A percentile compares a stretch with the other conserved stretches of the same genome.
phyloP scores from a whole-genome alignment of 23 tunicate genomes.

The Halocynthia aurantium region DNA sequence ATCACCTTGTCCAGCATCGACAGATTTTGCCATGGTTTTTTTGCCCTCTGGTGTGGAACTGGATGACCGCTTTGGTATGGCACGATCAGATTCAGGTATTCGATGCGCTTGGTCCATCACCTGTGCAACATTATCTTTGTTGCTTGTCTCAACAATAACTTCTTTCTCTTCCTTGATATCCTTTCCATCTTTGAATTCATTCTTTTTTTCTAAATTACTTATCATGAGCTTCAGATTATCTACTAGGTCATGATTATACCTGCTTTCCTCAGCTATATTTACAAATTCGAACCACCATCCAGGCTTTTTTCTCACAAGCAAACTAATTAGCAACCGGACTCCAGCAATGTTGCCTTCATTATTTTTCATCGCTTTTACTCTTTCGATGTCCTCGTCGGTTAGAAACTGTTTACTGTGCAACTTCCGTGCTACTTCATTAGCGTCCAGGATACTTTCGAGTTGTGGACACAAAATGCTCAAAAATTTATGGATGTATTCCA shows the following conservation, averaged over 20 bases:
- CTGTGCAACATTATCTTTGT: too few species aligned
- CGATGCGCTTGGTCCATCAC: too few species aligned
- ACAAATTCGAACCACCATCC: slow-evolving; percentile 8
- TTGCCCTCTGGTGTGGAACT: too few species aligned
- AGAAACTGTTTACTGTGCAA: background rate
- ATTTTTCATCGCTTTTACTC: slow-evolving; percentile 11
- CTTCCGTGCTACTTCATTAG: slow-evolving; percentile 1
- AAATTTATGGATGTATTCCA: slow-evolving; percentile 10
- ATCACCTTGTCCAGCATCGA: too few species aligned
- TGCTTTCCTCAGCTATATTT: background rate
- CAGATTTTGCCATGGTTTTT: too few species aligned
- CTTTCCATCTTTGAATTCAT: too few species aligned
- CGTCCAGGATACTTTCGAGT: background rate
- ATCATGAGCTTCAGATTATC: background rate
- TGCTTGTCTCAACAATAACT: too few species aligned
- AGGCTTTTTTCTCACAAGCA: slow-evolving; percentile 10
- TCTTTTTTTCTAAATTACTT: background rate
- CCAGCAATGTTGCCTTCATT: slow-evolving; percentile 10
- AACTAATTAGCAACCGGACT: background rate
- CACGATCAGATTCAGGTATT: too few species aligned
- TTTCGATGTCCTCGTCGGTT: slow-evolving; percentile 7
- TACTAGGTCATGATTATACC: slow-evolving; percentile 5
- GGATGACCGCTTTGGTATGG: too few species aligned
- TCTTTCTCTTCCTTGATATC: too few species aligned
- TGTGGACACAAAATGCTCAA: background rate